A percentile compares a stretch with the other conserved stretches of the same genome.
Evolutionary conservation across 2,113 vertebrate genomes (phyloP).

Genomic region (Poeciliopsis occidentalis): DNA sequence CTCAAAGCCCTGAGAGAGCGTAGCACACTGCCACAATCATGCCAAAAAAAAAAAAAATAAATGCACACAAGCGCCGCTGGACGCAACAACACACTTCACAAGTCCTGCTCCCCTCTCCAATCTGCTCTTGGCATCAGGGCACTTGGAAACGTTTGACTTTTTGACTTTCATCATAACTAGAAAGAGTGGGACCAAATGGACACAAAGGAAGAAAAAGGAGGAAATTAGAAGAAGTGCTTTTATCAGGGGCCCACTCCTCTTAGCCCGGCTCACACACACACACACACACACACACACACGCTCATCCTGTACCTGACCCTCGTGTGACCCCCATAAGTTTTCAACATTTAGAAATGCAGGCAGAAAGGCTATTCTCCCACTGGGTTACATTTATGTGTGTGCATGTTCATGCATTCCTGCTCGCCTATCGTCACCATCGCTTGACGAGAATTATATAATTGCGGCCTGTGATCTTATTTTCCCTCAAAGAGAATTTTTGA

Average conservation of each 20-base stretch:
- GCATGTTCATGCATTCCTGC: conserved; percentile 78
- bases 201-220: conserved; percentile 55
- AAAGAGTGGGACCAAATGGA: conserved; percentile 67
- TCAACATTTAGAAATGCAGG: conserved; percentile 84
- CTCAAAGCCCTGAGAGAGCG: conserved; percentile 24
- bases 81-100: conserved; percentile 51
- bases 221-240: conserved; percentile 74
- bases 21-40: conserved; percentile 19
- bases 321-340: conserved; percentile 83
- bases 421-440: conserved; percentile 89
- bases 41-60: neutral
- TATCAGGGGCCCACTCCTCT: conserved; percentile 66
- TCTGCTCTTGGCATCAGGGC: conserved; percentile 71
- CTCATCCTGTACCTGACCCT: conserved; percentile 87
- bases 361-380: conserved; percentile 83
- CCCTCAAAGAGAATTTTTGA: conserved; percentile 88
- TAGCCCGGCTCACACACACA: conserved; percentile 32
- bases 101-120: conserved; percentile 53
- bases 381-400: conserved; percentile 51
- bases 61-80: conserved; percentile 12
- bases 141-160: conserved; percentile 62
- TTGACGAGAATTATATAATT: conserved; percentile 96
- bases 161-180: conserved; percentile 72
- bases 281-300: conserved; percentile 16
- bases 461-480: conserved; percentile 90